Percentiles rank a stretch among this genome's conserved stretches.
These are phyloP conservation scores for Borostomias antarcticus DNA, from an alignment of 2,797 vertebrate genomes.

Conservation along the genomic window DNA sequence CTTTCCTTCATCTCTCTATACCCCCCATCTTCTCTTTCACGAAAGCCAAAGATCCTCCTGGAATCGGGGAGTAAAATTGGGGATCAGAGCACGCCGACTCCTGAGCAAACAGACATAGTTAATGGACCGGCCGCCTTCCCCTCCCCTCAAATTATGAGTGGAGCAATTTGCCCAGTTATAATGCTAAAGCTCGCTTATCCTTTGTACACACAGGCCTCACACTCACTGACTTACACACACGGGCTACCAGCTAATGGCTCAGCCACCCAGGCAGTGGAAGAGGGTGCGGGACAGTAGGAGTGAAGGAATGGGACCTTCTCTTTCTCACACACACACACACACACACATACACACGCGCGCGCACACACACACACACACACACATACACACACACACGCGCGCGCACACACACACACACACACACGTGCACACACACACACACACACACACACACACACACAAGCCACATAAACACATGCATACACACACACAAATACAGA, in stretches of 20 bases:
- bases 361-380: not conserved
- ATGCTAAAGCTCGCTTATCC: conserved; percentile 92
- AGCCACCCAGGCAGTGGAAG: conserved; percentile 92
- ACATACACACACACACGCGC: not conserved
- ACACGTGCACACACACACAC: conserved; percentile 3
- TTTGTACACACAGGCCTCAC: conserved; percentile 84
- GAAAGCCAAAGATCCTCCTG: conserved; percentile 86
- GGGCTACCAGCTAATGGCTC: conserved; percentile 78
- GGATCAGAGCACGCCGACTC: conserved; percentile 87
- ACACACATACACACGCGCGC: conserved; percentile 9
- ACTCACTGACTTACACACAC: conserved; percentile 63
- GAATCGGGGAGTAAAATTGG: conserved; percentile 86
- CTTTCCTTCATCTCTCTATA: conserved; percentile 40
- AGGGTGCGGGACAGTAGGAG: conserved; percentile 71
- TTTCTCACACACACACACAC: not conserved
- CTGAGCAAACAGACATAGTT: conserved; percentile 92
- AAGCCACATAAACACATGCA: conserved; percentile 6
- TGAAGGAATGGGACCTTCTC: conserved; percentile 73
- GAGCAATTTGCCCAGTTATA: conserved; percentile 84
- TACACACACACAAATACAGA: conserved; percentile 2
- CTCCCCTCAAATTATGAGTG: conserved; percentile 94
- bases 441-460: not conserved
- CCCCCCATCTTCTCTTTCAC: conserved; percentile 58
- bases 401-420: not conserved
- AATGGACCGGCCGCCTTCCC: conserved; percentile 89